Conservation (phyloP, 2,888 invertebrate genomes). For the Orgyia antiqua region DNA sequence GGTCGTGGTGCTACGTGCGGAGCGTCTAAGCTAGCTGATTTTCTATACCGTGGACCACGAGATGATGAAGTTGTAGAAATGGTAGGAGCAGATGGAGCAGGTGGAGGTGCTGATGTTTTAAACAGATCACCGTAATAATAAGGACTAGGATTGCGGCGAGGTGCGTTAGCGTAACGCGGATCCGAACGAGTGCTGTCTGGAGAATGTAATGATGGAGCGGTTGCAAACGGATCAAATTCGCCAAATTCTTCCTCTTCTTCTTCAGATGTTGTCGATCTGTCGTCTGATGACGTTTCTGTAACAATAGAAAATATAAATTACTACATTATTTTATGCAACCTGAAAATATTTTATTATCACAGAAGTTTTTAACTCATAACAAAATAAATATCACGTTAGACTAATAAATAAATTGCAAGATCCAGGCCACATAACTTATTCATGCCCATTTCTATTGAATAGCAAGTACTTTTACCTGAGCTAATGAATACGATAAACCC, state of each 20-base stretch:
- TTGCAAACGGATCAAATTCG: conserved; percentile 70
- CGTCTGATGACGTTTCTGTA: conserved; percentile 66
- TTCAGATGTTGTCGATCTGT: conserved; percentile 72
- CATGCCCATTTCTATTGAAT: conserved; percentile 31
- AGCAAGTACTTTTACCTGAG: conserved; percentile 28
- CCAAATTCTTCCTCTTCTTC: conserved; percentile 79
- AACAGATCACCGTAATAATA: conserved; percentile 90
- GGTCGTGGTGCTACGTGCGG: conserved; percentile 82
- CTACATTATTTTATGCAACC: too few relatives aligned
- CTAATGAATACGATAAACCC: conserved; percentile 46
- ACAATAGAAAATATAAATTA: conserved; percentile 43
- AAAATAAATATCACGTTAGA: conserved; percentile 5
- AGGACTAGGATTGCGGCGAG: conserved; percentile 86
- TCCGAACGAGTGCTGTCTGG: conserved; percentile 82
- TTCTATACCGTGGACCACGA: conserved; percentile 80
- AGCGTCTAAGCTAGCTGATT: conserved; percentile 85
- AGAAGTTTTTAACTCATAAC: conserved; percentile 6
- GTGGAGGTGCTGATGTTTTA: conserved; percentile 62
- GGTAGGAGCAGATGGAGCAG: conserved; percentile 70
- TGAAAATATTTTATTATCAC: not conserved
- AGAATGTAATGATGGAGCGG: conserved; percentile 80
- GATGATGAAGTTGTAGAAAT: conserved; percentile 64
- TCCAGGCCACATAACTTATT: conserved; percentile 9
- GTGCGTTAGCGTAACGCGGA: conserved; percentile 74
- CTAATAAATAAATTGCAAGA: conserved; percentile 1